These are phyloP conservation scores for Idaea aversata DNA, from an alignment of 2,888 invertebrate species.

Conservation along the genomic window DNA sequence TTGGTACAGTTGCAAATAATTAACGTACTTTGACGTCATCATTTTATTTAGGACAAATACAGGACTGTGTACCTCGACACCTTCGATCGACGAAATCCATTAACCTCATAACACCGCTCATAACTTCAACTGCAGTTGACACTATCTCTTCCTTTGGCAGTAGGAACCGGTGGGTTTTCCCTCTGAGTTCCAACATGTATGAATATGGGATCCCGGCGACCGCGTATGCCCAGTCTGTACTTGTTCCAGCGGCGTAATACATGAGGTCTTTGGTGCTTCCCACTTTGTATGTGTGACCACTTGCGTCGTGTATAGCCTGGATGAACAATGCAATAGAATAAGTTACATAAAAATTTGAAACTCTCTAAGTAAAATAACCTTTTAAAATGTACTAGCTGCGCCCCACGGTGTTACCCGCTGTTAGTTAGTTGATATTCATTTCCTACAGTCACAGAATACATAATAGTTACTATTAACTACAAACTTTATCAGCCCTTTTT, in stretches of 20 bases:
- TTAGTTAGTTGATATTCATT: too few species aligned
- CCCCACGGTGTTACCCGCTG: too few species aligned
- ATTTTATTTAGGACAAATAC: constrained; percentile 35
- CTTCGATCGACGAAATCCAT: constrained; percentile 58
- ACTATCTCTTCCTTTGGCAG: constrained; percentile 64
- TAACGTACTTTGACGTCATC: background rate
- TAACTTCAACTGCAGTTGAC: constrained; percentile 49
- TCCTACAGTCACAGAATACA: too few species aligned
- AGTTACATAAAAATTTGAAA: too few species aligned
- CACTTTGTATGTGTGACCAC: constrained; percentile 65
- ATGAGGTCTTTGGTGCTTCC: constrained; percentile 73
- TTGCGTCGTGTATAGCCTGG: constrained; percentile 59
- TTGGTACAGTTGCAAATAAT: background rate
- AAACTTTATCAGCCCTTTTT: too few species aligned
- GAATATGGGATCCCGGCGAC: constrained; percentile 60
- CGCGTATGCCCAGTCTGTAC: constrained; percentile 69
- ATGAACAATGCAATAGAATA: background rate
- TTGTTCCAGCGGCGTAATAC: constrained; percentile 68
- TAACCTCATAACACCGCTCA: constrained; percentile 51
- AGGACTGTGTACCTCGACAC: constrained; percentile 33
- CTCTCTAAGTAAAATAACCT: too few species aligned
- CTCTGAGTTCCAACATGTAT: constrained; percentile 68
- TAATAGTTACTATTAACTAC: too few species aligned
- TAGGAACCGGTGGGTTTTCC: constrained; percentile 61
- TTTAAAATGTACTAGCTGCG: too few species aligned